Conservation (phyloP, 2,113 vertebrate species). For the Gila orcuttii region DNA sequence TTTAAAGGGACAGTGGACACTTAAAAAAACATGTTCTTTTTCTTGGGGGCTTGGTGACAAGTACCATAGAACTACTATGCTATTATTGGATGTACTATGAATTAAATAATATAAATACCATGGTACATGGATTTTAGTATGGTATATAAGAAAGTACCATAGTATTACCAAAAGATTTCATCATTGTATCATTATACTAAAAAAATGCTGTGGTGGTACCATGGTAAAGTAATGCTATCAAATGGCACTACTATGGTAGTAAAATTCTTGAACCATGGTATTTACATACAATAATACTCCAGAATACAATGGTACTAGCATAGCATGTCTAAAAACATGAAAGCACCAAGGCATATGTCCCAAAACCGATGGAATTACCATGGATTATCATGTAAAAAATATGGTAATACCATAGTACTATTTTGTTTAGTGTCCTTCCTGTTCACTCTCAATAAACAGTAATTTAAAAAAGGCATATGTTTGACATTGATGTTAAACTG, state of each 20-base stretch:
- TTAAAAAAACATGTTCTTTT: no score
- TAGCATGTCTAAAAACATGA: background rate
- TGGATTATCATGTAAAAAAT: background rate
- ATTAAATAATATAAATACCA: background rate
- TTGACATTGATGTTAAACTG: background rate
- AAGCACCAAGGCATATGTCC: background rate
- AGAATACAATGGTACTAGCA: background rate
- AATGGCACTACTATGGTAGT: background rate
- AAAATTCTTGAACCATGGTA: no score
- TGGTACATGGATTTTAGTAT: no score
- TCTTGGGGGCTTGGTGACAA: background rate
- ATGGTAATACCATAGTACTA: background rate
- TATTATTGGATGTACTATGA: background rate
- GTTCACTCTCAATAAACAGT: background rate
- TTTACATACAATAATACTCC: no score
- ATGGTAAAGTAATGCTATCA: background rate
- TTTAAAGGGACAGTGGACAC: background rate
- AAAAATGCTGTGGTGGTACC: background rate
- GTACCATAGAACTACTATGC: background rate
- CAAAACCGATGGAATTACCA: background rate
- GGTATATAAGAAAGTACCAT: background rate
- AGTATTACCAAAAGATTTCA: background rate
- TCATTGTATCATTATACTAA: background rate
- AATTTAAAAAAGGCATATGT: conserved; percentile 1
- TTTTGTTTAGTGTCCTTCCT: background rate